phyloP scores from a whole-genome alignment of 1,140 invertebrate species.

The Drosophila rhopaloa region DNA sequence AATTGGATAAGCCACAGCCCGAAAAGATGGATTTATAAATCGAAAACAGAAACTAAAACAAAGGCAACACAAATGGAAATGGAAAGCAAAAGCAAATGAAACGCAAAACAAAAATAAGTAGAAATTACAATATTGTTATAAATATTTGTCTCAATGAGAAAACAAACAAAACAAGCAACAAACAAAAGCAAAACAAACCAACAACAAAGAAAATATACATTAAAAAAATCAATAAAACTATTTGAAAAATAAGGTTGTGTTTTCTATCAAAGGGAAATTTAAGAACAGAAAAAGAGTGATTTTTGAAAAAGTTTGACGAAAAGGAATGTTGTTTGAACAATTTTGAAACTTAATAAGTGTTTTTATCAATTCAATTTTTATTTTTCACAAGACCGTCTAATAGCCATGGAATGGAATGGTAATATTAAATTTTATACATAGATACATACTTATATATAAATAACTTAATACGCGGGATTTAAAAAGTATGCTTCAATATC shows the following conservation, averaged over 20 bases:
- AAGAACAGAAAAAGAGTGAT: no score
- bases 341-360: no score
- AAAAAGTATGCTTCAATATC: no score
- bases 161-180: slow-evolving; percentile 38
- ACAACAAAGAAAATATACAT: slow-evolving; percentile 67
- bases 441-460: no score
- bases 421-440: no score
- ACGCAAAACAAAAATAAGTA: slow-evolving; percentile 48
- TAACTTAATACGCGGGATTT: no score
- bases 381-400: no score
- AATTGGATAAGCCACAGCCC: slow-evolving; percentile 27
- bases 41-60: slow-evolving; percentile 6
- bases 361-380: no score
- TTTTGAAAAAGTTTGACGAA: no score
- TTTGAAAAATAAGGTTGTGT: slow-evolving; percentile 33
- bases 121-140: slow-evolving; percentile 81
- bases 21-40: slow-evolving; percentile 10
- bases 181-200: slow-evolving; percentile 49
- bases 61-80: slow-evolving; percentile 10
- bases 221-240: slow-evolving; percentile 50
- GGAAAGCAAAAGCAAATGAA: neutral
- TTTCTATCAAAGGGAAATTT: neutral
- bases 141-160: slow-evolving; percentile 82
- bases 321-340: no score
- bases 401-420: no score